Evolutionary conservation across 2,888 invertebrate genomes (phyloP).

Genomic region (Synanthedon vespiformis): DNA sequence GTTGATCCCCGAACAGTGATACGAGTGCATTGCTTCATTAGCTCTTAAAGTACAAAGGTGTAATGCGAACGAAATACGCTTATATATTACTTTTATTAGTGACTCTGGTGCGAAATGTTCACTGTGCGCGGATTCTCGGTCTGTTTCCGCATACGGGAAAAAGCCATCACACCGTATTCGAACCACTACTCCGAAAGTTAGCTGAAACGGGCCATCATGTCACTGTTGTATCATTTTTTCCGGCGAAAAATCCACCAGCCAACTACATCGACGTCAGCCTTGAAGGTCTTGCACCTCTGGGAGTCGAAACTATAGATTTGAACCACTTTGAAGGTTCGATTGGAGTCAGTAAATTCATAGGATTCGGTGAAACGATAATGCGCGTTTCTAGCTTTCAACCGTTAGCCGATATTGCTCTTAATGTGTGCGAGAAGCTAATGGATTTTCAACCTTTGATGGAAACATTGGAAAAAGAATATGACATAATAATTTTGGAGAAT

Average conservation of each 20-base stretch:
- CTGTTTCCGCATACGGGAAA: constrained; percentile 71
- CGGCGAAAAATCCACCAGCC: constrained; percentile 50
- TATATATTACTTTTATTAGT: constrained; percentile 14
- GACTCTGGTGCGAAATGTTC: constrained; percentile 24
- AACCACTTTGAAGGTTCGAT: constrained; percentile 26
- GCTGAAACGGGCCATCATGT: constrained; percentile 71
- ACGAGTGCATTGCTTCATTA: not conserved
- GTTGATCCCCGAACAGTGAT: not conserved
- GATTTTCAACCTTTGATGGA: constrained; percentile 41
- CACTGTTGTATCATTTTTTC: constrained; percentile 72
- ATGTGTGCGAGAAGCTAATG: constrained; percentile 47
- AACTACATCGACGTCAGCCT: constrained; percentile 55
- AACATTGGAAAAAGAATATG: constrained; percentile 61
- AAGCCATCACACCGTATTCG: constrained; percentile 74
- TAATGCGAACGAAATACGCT: constrained; percentile 26
- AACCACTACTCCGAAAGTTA: constrained; percentile 64
- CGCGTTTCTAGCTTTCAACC: constrained; percentile 33
- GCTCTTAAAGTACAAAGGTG: constrained; percentile 4
- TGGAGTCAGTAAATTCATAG: constrained; percentile 22
- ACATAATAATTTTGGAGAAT: constrained; percentile 72
- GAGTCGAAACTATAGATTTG: constrained; percentile 43
- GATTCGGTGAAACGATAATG: constrained; percentile 26
- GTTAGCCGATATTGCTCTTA: constrained; percentile 36
- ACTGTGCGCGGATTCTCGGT: constrained; percentile 64
- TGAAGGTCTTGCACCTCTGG: constrained; percentile 41